Evolutionary conservation across 2,797 vertebrate genomes (phyloP).

Genomic region (Sebastes variabilis): DNA sequence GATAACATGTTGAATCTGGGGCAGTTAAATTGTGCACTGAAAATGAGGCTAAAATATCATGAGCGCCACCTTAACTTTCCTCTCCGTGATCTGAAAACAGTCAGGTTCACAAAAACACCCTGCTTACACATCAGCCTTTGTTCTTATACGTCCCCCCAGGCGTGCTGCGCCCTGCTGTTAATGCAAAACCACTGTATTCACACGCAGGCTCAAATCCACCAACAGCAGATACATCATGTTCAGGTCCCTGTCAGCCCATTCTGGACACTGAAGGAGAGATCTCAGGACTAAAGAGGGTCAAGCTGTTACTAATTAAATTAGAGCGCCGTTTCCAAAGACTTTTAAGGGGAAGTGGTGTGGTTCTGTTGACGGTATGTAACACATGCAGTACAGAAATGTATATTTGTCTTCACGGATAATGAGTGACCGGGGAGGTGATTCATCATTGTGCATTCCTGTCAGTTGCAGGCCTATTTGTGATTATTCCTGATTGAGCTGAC

Average conservation of each 20-base stretch:
- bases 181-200: slow-evolving; percentile 52
- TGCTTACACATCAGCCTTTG: slow-evolving; percentile 57
- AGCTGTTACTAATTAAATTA: slow-evolving; percentile 42
- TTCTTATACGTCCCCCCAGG: slow-evolving; percentile 23
- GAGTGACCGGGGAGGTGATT: slow-evolving; percentile 41
- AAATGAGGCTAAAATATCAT: background rate
- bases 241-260: slow-evolving; percentile 10
- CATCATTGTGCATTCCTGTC: slow-evolving; percentile 44
- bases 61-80: background rate
- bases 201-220: slow-evolving; percentile 47
- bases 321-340: background rate
- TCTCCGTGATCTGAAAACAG: slow-evolving; percentile 26
- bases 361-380: slow-evolving; percentile 38
- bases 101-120: slow-evolving; percentile 37
- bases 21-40: background rate
- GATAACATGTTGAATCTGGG: background rate
- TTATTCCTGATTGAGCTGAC: slow-evolving; percentile 55
- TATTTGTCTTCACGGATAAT: slow-evolving; percentile 64
- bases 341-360: slow-evolving; percentile 27
- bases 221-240: slow-evolving; percentile 26
- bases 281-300: slow-evolving; percentile 14
- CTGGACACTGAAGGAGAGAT: background rate
- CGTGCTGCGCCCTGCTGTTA: slow-evolving; percentile 56
- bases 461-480: slow-evolving; percentile 49
- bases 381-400: slow-evolving; percentile 38